A percentile compares a stretch with the other conserved stretches of the same genome.
Conservation (phyloP, 2,888 invertebrate genomes). For the Caenorhabditis macrosperma region DNA sequence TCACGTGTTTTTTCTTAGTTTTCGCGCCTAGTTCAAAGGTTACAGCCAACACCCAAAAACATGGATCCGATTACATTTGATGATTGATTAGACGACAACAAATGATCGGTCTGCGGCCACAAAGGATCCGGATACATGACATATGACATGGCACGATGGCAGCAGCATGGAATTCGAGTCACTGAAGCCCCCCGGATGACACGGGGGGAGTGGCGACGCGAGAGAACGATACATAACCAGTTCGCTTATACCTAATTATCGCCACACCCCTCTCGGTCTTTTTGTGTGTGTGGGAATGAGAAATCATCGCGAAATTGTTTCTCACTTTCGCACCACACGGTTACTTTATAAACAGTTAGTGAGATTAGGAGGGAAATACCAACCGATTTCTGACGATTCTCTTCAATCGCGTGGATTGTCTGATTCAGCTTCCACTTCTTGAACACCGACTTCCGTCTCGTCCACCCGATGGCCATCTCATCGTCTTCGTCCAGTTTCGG, state of each 20-base stretch:
- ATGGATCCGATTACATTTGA: conserved; percentile 49
- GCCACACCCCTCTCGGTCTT: conserved; percentile 7
- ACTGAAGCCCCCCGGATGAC: background rate
- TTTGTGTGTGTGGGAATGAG: background rate
- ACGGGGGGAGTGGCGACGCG: background rate
- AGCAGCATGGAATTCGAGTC: conserved; percentile 5
- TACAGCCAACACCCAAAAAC: conserved; percentile 20
- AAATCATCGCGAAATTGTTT: background rate
- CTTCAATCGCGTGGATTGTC: conserved; percentile 32
- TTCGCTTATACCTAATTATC: conserved; percentile 16
- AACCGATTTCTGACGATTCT: conserved; percentile 24
- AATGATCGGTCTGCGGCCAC: conserved; percentile 9
- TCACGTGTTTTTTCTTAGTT: conserved; percentile 39
- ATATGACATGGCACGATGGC: conserved; percentile 22
- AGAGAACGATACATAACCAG: conserved; percentile 3
- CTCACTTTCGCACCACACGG: background rate
- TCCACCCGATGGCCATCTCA: conserved; percentile 54
- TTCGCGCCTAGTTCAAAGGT: conserved; percentile 14
- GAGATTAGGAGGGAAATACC: background rate
- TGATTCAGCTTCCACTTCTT: conserved; percentile 60
- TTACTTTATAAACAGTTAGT: background rate
- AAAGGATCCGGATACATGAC: conserved; percentile 18
- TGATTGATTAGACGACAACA: conserved; percentile 51
- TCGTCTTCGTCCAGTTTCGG: conserved; percentile 25
- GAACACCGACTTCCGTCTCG: conserved; percentile 10